Base-by-base conservation (phyloP, 2,797 vertebrate genomes). In the Melanotaenia trifasciata region DNA sequence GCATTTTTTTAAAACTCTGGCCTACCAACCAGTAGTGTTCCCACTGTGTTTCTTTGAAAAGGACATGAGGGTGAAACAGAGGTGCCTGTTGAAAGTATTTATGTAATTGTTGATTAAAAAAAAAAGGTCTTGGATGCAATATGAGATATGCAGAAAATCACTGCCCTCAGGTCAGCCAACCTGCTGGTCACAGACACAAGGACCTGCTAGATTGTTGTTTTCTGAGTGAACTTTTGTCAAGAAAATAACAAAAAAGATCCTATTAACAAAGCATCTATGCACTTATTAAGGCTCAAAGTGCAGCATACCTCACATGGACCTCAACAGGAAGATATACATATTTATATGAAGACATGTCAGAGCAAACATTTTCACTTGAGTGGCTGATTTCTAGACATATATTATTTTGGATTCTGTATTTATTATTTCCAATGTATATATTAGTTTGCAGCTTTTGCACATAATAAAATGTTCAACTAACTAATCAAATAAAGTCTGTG, bases 381-480 rank as follows among this genome's bases (percentile, higher is more conserved):
- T 91, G 83, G 80, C 92, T 94, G 71, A 93, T 95, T 95, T 94
- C 91, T 92, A 95, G 90, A 95, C 89, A 89, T 94, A 83, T 85
- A 87, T 93, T 79, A 82, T 92, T 92, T 93, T 89, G 80, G 61
- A 89, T 84, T 80, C 81, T 90, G 87, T 93, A 90, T 95, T 94
- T 94, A 93, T 94, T 92, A 70, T 94, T 95, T 94, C 90, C 91
- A 92, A 86, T 94, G 96, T 97, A 95, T 93, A 96, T 97, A 96
- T 96, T 95, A 93, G 93, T 95, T 96, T 96, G 94, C 96, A 95
- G 95, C 91, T 94, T 91, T 96, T 97, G 96, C 96, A 96, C 96
- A 95, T 90, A 92, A 93, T 86, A 90, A 90, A 93, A 88, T 82
- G 87, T 92, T 93, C 83, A 88, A 92, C 90, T 92, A 93, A 93